phyloP scores from a whole-genome alignment of 1,140 invertebrate genomes.

The Calephelis nemesis region DNA sequence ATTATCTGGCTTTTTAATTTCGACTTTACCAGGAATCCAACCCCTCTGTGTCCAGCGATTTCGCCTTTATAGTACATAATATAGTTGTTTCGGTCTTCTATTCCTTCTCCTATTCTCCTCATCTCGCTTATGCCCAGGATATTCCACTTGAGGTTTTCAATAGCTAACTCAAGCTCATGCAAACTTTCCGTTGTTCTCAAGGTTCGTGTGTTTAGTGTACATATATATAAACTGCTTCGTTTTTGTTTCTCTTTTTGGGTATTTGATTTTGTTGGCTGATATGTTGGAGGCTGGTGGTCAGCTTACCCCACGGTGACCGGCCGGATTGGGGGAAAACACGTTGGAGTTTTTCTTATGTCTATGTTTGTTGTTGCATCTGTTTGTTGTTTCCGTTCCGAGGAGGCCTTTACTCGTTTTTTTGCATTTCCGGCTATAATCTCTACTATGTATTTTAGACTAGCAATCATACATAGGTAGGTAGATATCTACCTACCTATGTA shows the following conservation, averaged over 20 bases:
- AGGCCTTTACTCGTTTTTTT: not conserved
- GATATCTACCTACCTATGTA: too few species aligned
- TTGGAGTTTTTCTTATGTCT: constrained; percentile 7
- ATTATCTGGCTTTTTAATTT: constrained; percentile 7
- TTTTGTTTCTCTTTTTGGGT: not conserved
- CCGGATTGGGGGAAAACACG: not conserved
- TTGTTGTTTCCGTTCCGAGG: not conserved
- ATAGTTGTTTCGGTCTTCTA: constrained; percentile 5
- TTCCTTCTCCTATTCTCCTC: constrained; percentile 1
- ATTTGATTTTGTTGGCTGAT: not conserved
- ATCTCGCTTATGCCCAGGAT: constrained; percentile 6
- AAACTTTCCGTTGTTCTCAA: constrained; percentile 2
- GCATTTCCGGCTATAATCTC: not conserved
- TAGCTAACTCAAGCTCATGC: constrained; percentile 1
- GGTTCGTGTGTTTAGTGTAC: constrained; percentile 11
- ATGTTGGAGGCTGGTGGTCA: constrained; percentile 6
- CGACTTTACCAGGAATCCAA: constrained; percentile 2
- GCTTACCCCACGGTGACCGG: too few species aligned
- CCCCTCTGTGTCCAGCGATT: constrained; percentile 3
- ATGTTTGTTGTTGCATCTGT: not conserved
- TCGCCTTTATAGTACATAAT: constrained; percentile 1
- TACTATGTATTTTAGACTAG: too few species aligned
- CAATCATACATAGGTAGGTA: too few species aligned
- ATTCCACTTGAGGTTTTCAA: constrained; percentile 1
- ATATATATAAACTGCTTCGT: not conserved